These are phyloP conservation scores for Oceanites oceanicus DNA, from an alignment of 2,113 vertebrate species.

Conservation along the genomic window DNA sequence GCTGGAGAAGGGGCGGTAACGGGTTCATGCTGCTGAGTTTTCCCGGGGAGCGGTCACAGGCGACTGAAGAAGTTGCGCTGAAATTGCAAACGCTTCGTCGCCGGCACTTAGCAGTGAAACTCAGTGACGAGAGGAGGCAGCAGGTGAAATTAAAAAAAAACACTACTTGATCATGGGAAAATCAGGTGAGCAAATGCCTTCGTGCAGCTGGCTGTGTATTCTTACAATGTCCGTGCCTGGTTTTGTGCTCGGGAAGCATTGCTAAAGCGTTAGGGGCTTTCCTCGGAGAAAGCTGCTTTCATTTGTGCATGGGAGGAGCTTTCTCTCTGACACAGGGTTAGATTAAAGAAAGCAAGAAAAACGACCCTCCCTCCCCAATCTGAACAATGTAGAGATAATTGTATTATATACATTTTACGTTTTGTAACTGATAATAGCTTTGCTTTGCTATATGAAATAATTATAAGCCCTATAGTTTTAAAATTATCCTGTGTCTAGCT, in stretches of 20 bases:
- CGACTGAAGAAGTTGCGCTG: not conserved
- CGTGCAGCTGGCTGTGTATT: not conserved
- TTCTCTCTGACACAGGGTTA: not conserved
- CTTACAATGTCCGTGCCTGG: not conserved
- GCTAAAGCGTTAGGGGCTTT: not conserved
- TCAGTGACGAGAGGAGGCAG: not conserved
- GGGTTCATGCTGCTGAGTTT: not conserved
- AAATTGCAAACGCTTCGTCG: not conserved
- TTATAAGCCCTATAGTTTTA: not conserved
- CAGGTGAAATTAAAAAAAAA: not conserved
- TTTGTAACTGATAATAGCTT: not conserved
- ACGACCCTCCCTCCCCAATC: fast-evolving
- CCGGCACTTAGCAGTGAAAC: not conserved
- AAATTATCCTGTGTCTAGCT: not conserved
- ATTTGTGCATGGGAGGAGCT: slow-evolving; percentile 38
- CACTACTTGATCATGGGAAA: slow-evolving; percentile 55
- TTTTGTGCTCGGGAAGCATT: not conserved
- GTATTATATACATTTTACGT: not conserved
- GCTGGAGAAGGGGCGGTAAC: slow-evolving; percentile 41
- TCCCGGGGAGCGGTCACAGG: not conserved
- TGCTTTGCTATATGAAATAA: not conserved
- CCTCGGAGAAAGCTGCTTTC: not conserved
- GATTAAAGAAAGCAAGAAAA: not conserved
- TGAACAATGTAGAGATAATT: not conserved
- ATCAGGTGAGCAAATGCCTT: slow-evolving; percentile 60